Conservation (phyloP, 2,888 invertebrate species). For the Aleiodes testaceus region DNA sequence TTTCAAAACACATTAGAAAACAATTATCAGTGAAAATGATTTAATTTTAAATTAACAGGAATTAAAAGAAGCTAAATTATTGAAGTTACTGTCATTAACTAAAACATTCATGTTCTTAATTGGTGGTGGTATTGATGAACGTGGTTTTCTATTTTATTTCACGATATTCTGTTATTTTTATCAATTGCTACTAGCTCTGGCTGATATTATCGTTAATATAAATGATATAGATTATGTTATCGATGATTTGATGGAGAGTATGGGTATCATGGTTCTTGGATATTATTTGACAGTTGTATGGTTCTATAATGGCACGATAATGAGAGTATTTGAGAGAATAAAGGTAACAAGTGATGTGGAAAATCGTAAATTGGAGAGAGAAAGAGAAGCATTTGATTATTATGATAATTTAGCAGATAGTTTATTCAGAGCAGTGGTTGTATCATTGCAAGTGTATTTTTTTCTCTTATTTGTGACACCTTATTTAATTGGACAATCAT, state of each 20-base stretch:
- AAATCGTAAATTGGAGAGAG: not conserved
- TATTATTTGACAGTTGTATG: not conserved
- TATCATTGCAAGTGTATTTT: not conserved
- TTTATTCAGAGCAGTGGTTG: not conserved
- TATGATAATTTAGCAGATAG: slow-evolving; percentile 39
- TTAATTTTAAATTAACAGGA: not conserved
- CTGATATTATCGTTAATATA: not conserved
- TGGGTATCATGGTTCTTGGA: not conserved
- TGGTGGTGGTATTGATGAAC: not conserved
- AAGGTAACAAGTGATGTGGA: not conserved
- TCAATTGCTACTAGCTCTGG: not conserved
- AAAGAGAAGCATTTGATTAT: slow-evolving; percentile 46
- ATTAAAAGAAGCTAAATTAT: not conserved
- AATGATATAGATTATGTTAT: slow-evolving; percentile 11
- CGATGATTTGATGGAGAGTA: slow-evolving; percentile 10
- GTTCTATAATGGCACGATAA: not conserved
- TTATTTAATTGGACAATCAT: too few species aligned
- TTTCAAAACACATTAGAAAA: too few species aligned
- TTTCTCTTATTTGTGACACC: too few species aligned
- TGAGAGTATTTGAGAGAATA: not conserved
- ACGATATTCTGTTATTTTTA: not conserved
- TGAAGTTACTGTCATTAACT: not conserved
- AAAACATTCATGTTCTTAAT: not conserved
- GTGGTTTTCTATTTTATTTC: not conserved
- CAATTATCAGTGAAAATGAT: not conserved